Percentiles rank a stretch among this genome's conserved stretches.
phyloP scores from a whole-genome alignment of 2,113 vertebrate species.

The Pelvicachromis taeniatus region DNA sequence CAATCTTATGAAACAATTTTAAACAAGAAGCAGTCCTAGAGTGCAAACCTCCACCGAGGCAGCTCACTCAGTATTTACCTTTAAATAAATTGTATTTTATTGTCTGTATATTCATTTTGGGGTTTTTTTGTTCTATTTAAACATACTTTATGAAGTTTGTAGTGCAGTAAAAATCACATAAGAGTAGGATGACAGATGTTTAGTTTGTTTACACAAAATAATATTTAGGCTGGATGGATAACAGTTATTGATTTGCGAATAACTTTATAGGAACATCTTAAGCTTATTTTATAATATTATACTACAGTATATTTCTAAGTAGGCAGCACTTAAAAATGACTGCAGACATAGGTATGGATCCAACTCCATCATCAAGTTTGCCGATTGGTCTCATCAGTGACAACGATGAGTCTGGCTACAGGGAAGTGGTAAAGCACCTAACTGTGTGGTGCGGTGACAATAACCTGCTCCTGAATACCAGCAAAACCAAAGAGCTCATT shows the following conservation, averaged over 20 bases:
- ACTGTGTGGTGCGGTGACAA: no score
- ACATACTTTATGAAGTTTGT: not conserved
- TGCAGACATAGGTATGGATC: no score
- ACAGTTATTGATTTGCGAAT: not conserved
- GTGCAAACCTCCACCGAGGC: not conserved
- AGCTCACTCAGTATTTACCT: not conserved
- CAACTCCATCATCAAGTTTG: no score
- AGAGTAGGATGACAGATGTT: not conserved
- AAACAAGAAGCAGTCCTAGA: not conserved
- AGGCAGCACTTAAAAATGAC: not conserved
- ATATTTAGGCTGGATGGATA: not conserved
- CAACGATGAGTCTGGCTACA: no score
- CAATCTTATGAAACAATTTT: not conserved
- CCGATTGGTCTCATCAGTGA: no score
- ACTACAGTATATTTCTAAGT: not conserved
- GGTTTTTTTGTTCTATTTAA: not conserved
- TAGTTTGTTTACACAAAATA: not conserved
- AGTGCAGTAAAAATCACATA: not conserved
- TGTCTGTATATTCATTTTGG: not conserved
- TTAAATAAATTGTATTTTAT: not conserved
- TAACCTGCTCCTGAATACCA: no score
- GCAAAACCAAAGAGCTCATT: no score
- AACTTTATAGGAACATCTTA: not conserved
- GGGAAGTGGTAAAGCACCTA: no score
- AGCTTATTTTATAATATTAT: not conserved